phyloP scores from a whole-genome alignment of 2,797 vertebrate genomes.

The Merluccius polli region DNA sequence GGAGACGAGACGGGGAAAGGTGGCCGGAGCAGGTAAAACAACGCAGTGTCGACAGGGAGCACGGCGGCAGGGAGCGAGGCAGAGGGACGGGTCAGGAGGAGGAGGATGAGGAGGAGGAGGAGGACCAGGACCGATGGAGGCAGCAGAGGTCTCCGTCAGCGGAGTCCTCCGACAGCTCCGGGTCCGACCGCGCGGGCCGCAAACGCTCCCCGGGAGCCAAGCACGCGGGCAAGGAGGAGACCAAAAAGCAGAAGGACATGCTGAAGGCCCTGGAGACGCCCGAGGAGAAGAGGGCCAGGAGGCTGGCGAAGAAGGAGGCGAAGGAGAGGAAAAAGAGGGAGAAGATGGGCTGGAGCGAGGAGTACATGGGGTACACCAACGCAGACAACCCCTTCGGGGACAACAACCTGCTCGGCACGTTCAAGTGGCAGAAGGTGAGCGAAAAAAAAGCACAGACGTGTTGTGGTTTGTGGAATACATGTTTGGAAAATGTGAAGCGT shows the following conservation, averaged over 20 bases:
- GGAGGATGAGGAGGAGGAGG: conserved; percentile 17
- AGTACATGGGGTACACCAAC: conserved; percentile 99
- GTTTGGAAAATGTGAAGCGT: not conserved
- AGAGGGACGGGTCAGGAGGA: not conserved
- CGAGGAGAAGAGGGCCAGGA: conserved; percentile 92
- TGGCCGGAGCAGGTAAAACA: not conserved
- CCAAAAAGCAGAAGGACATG: conserved; percentile 82
- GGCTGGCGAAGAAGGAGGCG: conserved; percentile 92
- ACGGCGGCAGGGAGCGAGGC: not conserved
- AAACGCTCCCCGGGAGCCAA: conserved; percentile 41
- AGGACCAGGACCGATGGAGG: conserved; percentile 37
- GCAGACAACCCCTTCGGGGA: conserved; percentile 98
- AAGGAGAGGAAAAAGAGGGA: conserved; percentile 96
- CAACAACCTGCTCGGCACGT: conserved; percentile 94
- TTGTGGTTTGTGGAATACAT: not conserved
- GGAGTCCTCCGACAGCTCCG: conserved; percentile 76
- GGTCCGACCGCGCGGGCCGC: conserved; percentile 50
- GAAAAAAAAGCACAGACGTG: not conserved
- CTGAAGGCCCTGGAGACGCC: conserved; percentile 95
- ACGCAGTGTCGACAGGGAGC: not conserved
- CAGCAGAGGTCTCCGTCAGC: conserved; percentile 61
- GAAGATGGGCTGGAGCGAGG: conserved; percentile 99
- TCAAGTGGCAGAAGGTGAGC: conserved; percentile 96
- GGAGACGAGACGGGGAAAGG: conserved; percentile 31
- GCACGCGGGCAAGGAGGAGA: conserved; percentile 73